These are phyloP conservation scores for Vanessa atalanta DNA, from an alignment of 1,140 invertebrate species.

Conservation along the genomic window DNA sequence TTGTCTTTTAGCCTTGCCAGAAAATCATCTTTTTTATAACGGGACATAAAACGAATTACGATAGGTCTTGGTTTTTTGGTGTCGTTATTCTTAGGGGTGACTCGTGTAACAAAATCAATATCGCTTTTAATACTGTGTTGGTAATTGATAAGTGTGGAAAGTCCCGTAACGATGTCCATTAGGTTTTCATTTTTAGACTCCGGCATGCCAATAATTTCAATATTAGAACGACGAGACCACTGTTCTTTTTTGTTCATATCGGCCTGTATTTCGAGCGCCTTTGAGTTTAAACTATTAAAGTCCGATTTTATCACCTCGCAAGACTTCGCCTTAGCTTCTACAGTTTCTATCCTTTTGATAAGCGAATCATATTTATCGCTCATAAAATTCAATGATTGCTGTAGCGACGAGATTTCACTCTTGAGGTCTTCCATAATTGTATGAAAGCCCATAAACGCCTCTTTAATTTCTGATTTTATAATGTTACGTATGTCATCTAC, in stretches of 20 bases:
- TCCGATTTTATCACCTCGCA: constrained; percentile 9
- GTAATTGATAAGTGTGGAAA: constrained; percentile 1
- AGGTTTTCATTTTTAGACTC: constrained; percentile 16
- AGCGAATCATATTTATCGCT: constrained; percentile 15
- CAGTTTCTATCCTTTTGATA: constrained; percentile 12
- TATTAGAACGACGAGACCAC: constrained; percentile 12
- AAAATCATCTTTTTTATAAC: constrained; percentile 18
- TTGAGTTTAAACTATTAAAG: constrained; percentile 10
- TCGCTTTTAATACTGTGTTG: neutral
- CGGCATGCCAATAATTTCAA: constrained; percentile 15
- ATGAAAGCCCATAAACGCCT: constrained; percentile 11
- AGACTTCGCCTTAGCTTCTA: constrained; percentile 15
- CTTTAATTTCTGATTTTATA: constrained; percentile 16
- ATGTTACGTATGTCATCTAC: constrained; percentile 15
- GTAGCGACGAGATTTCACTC: constrained; percentile 11
- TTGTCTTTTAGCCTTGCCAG: constrained; percentile 14
- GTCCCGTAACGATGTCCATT: neutral
- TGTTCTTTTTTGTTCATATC: constrained; percentile 20
- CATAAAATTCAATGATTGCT: constrained; percentile 8
- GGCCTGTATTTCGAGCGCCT: constrained; percentile 4
- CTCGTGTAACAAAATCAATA: constrained; percentile 15
- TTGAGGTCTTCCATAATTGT: constrained; percentile 12
- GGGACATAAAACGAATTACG: constrained; percentile 6
- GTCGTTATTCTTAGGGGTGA: constrained; percentile 9
- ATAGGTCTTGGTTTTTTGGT: constrained; percentile 15